Evolutionary conservation across 2,113 vertebrate species (phyloP), one percentile per base, ranked within the genome.

Genomic region (Casuarius casuarius): DNA sequence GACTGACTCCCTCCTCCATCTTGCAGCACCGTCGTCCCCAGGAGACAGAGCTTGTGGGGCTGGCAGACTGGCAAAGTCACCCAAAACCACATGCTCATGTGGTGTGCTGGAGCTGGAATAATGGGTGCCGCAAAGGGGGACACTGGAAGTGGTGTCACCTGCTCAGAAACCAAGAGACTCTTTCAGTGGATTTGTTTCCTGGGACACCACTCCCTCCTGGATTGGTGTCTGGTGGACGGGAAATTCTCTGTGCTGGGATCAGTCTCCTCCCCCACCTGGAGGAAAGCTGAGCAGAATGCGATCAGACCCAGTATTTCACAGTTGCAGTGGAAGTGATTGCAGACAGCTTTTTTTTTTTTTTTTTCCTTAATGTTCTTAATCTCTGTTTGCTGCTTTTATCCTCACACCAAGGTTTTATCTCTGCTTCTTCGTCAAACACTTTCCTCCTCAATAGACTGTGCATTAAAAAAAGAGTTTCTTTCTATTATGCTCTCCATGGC

Each of bases 401-500:
- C 33, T 54, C 76, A 66, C 23, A 31, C 28, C 0, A 0, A 77
- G 66, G 46, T 79, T 87, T 85, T 94, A 23, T 49, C 84, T 63
- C 65, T 58, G 49, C 58, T 84, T 56, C 48, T 86, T 63, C 0
- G 0, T 87, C 46, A 80, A 84, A 71, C 0, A 1, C 61, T 81
- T 61, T 35, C 68, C 26, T 88, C 66, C 67, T 88, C 51, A 62
- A 65, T 51, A 54, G 42, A 18, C 44, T 40, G 51, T 58, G 61
- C 80, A 73, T 82, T 89, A 89, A 87, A 89, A 56, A 83, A 74
- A 78, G 51, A 79, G 25, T 48, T 91, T 63, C 54, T 89, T 63
- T 84, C 49, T 75, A 70, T 92, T 68, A 61, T 23, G 26, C 56
- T 97, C 88, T 94, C 96, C 96, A 95, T 96, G 84, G 96, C 91